Conservation (phyloP, 1,140 invertebrate species). For the Oreohelix idahoensis region DNA sequence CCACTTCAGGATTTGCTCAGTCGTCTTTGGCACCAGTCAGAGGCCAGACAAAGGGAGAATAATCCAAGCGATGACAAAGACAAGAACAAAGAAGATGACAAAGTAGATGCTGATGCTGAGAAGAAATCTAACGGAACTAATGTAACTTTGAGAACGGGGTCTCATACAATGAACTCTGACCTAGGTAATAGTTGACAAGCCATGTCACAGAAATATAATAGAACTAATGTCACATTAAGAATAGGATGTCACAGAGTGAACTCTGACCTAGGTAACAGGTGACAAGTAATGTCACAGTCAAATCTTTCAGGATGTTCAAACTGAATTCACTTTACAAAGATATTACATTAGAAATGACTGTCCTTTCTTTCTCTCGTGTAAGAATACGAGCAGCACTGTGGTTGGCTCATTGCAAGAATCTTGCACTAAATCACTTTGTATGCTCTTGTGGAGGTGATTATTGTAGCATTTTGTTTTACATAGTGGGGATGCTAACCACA, state of each 20-base stretch:
- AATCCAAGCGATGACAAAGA: neutral
- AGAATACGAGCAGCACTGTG: too few relatives aligned
- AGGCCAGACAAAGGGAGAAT: conserved; percentile 30
- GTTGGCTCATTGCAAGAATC: too few relatives aligned
- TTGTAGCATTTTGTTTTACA: too few relatives aligned
- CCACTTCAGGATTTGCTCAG: conserved; percentile 41
- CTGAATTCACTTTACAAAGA: too few relatives aligned
- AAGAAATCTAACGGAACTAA: neutral
- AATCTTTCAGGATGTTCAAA: too few relatives aligned
- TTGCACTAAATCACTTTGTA: too few relatives aligned
- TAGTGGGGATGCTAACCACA: too few relatives aligned
- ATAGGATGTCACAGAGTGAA: neutral
- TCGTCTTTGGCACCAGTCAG: conserved; percentile 36
- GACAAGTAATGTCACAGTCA: too few relatives aligned
- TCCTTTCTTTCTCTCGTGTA: too few relatives aligned
- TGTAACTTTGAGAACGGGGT: neutral
- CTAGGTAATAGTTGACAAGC: neutral
- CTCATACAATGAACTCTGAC: neutral
- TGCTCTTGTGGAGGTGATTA: too few relatives aligned
- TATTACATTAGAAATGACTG: too few relatives aligned
- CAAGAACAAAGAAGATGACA: neutral
- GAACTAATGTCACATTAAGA: neutral
- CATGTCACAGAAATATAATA: neutral
- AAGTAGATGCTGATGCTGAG: neutral
- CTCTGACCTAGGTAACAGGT: neutral